Conservation (phyloP, 2,888 invertebrate species). For the Carpatolechia fugitivella region DNA sequence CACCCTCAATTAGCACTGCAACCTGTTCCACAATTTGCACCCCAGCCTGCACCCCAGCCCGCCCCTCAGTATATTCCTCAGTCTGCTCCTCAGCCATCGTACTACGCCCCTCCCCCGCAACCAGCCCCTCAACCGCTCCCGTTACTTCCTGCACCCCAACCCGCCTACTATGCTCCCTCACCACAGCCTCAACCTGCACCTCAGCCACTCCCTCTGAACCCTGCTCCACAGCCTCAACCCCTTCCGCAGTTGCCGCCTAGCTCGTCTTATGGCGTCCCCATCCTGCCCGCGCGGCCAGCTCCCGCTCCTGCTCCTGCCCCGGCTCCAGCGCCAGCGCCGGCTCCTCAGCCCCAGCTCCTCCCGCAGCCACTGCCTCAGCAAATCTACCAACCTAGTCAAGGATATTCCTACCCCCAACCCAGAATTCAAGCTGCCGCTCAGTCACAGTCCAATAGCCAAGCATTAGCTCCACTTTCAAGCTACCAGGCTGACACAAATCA, state of each 20-base stretch:
- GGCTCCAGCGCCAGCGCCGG: slow-evolving; percentile 16
- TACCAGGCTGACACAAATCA: slow-evolving; percentile 64
- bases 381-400: slow-evolving; percentile 20
- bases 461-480: slow-evolving; percentile 42
- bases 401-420: slow-evolving; percentile 32
- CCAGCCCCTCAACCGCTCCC: slow-evolving; percentile 24
- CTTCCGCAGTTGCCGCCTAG: slow-evolving; percentile 10
- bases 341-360: slow-evolving; percentile 16
- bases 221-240: slow-evolving; percentile 20
- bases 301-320: slow-evolving; percentile 9
- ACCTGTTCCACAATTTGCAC: slow-evolving; percentile 11
- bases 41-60: slow-evolving; percentile 9
- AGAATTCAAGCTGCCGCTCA: slow-evolving; percentile 25
- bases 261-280: slow-evolving; percentile 13
- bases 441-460: slow-evolving; percentile 19
- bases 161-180: slow-evolving; percentile 20
- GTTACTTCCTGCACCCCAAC: slow-evolving; percentile 5
- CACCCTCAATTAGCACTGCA: slow-evolving; percentile 25
- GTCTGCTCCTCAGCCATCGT: slow-evolving; percentile 24
- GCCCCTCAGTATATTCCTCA: slow-evolving; percentile 27
- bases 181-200: slow-evolving; percentile 32
- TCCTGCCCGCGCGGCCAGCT: neutral
- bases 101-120: slow-evolving; percentile 25
- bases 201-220: slow-evolving; percentile 28
- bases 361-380: slow-evolving; percentile 5